Evolutionary conservation across 2,888 invertebrate species (phyloP), one percentile per base, ranked within the genome.

Genomic region (Orchestes rusci): DNA sequence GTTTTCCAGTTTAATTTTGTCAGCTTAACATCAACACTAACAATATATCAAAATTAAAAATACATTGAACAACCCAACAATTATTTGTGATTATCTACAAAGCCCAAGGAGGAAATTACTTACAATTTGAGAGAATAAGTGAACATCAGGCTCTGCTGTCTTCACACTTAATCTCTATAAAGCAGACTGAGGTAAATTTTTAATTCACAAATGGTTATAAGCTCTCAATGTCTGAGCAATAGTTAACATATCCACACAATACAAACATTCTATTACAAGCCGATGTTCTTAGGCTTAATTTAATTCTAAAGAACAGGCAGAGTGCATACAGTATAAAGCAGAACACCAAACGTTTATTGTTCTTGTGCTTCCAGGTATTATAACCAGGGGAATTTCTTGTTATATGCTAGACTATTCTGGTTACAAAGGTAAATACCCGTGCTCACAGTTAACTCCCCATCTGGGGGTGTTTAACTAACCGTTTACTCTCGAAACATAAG

Each of bases 391-490:
- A 47, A 39, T 47, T 43, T 43, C 47, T 47, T 47, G 47, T 43
- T 47, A 47, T 39, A 39, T 43, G 39, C 43, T 34, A 42, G 43
- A 47, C 47, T 47, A 47, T 47, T 47, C 34, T 43, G 47, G 48
- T 48, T 48, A 39, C 44, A 44, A 48, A 48, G 48, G 48, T 48
- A 48, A 48, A 48, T 48, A 48, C 43, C n/a, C 39, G 40, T 41
- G 48, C 27, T 43, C 43, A 48, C 43, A 40, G 40, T 48, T 37
- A 44, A 44, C 40, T 35, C 44, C 40, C 40, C 48, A 44, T 48
- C 30, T 32, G 48, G 37, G 48, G 44, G 29, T 40, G 41, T 44
- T 48, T 48, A 48, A 48, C 48, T 44, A 41, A 48, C 37, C 36
- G 48, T 48, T 48, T 48, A 40, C 48, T 36, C 36, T 46, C 34